Evolutionary conservation across 2,113 vertebrate species (phyloP), one percentile per base, ranked within the genome.

Genomic region (Gambusia affinis): DNA sequence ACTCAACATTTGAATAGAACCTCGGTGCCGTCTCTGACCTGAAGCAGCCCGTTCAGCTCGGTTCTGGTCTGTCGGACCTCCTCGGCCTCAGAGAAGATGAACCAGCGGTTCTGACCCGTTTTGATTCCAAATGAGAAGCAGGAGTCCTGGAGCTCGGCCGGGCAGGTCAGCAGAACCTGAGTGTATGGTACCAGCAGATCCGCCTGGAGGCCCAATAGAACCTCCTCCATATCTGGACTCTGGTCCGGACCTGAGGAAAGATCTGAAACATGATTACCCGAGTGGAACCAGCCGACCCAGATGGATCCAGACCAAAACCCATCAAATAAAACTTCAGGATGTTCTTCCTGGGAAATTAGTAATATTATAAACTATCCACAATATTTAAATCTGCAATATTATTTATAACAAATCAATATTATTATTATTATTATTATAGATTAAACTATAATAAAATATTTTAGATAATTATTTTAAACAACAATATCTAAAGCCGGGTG

Each of bases 121-220:
- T 73, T 94, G 54, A 95, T 75, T 60, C 94, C 95, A 28, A 99
- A 85, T 1, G 86, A 92, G 31, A 99, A 90, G 60, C 97, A 98
- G 70, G 95, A 87, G 74, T 96, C 95, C 0, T 97, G 97, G 78
- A 98, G 89, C 19, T 83, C 75, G 0, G 57, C 30, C 0, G 14
- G 29, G 7, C 67, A 70, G 67, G 64, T 54, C 24, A 90, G 94
- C 0, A 81, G 88, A 30, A 99, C 86, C 57, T 96, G 94, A 0
- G 92, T 88, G 24, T 94, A 96, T 0, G 95, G 94, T 76, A 95
- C 94, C 57, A 94, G 94, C 37, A 96, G 80, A 0, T 84, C 92
- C 7, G 94, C 80, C 74, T 96, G 95, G 67, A 98, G 87, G 31
- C 89, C 72, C 0, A 95, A 95, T 70, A 93, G 88, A 72, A 96